Evolutionary conservation across 2,888 invertebrate genomes (phyloP), one percentile per base, ranked within the genome.

Genomic region (Drosophila kanekoi): DNA sequence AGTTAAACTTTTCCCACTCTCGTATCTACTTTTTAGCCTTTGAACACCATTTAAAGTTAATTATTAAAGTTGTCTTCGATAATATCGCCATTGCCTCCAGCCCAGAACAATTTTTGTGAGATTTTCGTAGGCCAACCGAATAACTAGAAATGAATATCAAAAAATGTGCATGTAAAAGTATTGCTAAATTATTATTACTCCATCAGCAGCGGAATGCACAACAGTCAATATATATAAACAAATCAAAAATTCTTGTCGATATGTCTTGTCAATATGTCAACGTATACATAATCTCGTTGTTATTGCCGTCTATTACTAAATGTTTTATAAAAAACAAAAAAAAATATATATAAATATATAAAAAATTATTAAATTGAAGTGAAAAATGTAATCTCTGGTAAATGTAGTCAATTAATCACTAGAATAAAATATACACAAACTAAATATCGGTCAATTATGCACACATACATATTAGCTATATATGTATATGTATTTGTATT

Each of bases 391-490:
- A 84, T 84, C 84, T 86, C 81, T 78, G 77, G 86, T 72, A 88
- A 82, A 76, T 68, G 80, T 85, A 85, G 85, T 85, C 88, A 85
- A 85, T 85, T 85, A 85, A 75, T 61, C 68, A 73, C 71, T 76
- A 84, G 76, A 47, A 63, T 67, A 60, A 67, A 43, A 65, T 44
- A 60, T 59, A 62, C 44, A 57, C 23, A 53, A 62, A 72, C 41
- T 70, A 71, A 76, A 72, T 78, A 73, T 72, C 59, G 65, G 85
- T 85, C 89, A 86, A 86, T 88, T 79, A 82, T 64, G 64, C 68
- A 66, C 66, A 63, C 57, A 63, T 57, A 57, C 33, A 54, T 54
- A 41, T 61, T 32, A 57, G 57, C 14, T 45, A 52, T 48, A 20
- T 44, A 43, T 61, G 47, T 70, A 59, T 45, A 58, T 54, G 51